A percentile compares a stretch with the other conserved stretches of the same genome.
Evolutionary conservation across 1,140 invertebrate genomes (phyloP).

Genomic region (Aphaenogaster floridana): DNA sequence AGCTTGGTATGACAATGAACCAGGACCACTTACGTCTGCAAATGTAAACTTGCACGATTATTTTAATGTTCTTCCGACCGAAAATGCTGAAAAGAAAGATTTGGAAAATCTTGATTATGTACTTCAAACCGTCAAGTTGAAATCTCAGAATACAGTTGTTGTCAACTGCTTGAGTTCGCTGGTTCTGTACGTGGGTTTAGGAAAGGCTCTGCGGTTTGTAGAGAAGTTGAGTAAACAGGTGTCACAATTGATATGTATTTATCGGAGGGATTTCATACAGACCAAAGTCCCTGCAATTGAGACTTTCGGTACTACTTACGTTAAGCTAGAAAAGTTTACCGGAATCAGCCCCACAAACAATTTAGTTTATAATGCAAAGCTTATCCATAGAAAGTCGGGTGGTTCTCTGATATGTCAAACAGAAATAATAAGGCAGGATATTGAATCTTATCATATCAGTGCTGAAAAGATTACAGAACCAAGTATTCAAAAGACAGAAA

Average conservation of each 20-base stretch:
- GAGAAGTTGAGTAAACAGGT: conserved; percentile 78
- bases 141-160: conserved; percentile 69
- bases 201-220: conserved; percentile 79
- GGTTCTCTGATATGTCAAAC: conserved; percentile 76
- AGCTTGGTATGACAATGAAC: conserved; percentile 65
- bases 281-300: conserved; percentile 80
- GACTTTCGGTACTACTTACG: conserved; percentile 82
- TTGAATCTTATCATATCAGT: conserved; percentile 73
- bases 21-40: conserved; percentile 65
- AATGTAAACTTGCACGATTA: conserved; percentile 82
- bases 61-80: conserved; percentile 69
- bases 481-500: background rate
- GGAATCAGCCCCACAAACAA: conserved; percentile 64
- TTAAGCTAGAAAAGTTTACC: conserved; percentile 75
- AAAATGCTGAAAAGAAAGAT: conserved; percentile 59
- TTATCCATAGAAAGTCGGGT: conserved; percentile 77
- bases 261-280: conserved; percentile 79
- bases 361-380: conserved; percentile 76
- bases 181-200: conserved; percentile 76
- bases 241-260: conserved; percentile 82
- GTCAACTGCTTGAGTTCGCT: conserved; percentile 83
- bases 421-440: conserved; percentile 79
- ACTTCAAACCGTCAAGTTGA: conserved; percentile 62
- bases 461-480: conserved; percentile 48
- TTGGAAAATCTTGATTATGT: conserved; percentile 74